Evolutionary conservation across 2,113 vertebrate species (phyloP).

Genomic region (Ptilonorhynchus violaceus): DNA sequence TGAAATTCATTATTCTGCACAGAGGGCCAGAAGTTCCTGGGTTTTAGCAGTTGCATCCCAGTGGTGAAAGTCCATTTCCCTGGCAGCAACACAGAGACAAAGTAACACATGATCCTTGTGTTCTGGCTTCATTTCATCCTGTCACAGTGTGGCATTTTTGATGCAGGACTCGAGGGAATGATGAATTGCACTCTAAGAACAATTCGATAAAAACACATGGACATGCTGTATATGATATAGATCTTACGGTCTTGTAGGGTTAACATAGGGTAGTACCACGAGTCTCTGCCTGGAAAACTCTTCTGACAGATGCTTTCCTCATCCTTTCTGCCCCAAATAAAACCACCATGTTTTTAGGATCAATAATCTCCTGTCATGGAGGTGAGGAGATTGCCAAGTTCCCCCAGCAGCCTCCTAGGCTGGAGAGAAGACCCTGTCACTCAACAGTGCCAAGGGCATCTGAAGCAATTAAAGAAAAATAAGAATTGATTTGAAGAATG

Average conservation of each 20-base stretch:
- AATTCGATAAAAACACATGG: background rate
- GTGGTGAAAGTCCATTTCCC: background rate
- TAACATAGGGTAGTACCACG: background rate
- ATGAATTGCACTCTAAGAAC: background rate
- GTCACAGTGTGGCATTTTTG: background rate
- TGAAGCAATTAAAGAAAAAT: conserved; percentile 51
- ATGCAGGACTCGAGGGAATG: background rate
- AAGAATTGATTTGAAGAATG: conserved; percentile 38
- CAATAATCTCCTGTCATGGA: background rate
- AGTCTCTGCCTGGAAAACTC: background rate
- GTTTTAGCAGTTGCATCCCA: background rate
- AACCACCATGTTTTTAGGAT: background rate
- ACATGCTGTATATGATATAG: background rate
- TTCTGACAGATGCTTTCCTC: background rate
- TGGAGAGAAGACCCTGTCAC: background rate
- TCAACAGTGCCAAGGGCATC: background rate
- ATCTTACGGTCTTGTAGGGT: background rate
- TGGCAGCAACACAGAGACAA: background rate
- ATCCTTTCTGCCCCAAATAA: background rate
- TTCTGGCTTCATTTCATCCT: background rate
- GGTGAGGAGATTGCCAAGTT: background rate
- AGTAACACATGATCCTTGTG: background rate
- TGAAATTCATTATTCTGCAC: background rate
- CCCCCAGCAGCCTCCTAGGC: background rate
- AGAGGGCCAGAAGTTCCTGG: background rate